phyloP scores from a whole-genome alignment of 2,113 vertebrate species.

The Pteruthius melanotis region DNA sequence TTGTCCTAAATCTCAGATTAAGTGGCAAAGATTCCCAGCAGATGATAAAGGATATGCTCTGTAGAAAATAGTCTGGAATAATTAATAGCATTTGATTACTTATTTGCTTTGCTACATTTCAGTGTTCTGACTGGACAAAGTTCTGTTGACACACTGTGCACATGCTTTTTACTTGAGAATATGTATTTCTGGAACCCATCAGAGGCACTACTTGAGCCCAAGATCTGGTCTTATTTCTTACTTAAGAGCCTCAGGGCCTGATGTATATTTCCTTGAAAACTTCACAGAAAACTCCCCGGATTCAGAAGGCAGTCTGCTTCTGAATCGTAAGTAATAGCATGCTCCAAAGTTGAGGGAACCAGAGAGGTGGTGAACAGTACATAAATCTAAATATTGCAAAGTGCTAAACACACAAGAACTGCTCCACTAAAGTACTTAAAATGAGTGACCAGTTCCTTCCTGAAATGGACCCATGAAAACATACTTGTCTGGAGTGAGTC shows the following conservation, averaged over 20 bases:
- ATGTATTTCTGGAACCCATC: background rate
- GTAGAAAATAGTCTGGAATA: background rate
- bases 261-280: background rate
- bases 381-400: background rate
- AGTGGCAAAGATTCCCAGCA: background rate
- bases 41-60: background rate
- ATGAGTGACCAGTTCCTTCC: background rate
- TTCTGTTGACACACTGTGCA: background rate
- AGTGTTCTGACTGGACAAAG: background rate
- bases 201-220: background rate
- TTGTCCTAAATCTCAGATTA: slow-evolving; percentile 21
- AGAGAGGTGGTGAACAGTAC: background rate
- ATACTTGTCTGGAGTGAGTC: background rate
- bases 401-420: background rate
- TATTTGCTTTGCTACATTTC: background rate
- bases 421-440: background rate
- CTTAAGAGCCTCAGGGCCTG: background rate
- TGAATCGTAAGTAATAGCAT: background rate
- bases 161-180: background rate
- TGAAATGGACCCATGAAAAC: background rate
- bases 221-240: background rate
- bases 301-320: background rate
- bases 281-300: background rate
- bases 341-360: background rate
- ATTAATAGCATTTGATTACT: background rate